A percentile compares a stretch with the other conserved stretches of the same genome.
Evolutionary conservation across 1,140 invertebrate genomes (phyloP).

Genomic region (Chrysomallon squamiferum): DNA sequence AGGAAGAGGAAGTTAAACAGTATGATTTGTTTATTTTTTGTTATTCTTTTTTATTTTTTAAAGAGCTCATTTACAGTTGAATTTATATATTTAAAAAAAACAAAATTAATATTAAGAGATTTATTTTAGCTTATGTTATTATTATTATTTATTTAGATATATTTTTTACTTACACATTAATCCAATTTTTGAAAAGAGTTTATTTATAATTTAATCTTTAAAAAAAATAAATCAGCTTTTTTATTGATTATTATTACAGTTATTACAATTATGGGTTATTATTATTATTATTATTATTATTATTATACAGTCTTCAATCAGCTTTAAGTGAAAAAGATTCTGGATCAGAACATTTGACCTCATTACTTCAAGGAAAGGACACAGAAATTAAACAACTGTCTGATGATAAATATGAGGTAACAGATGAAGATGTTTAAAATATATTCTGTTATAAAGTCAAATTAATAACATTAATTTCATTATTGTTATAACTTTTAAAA

Average conservation of each 20-base stretch:
- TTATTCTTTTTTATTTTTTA: conserved; percentile 68
- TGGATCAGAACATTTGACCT: conserved; percentile 8
- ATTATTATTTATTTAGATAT: too few relatives aligned
- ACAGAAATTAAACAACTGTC: conserved; percentile 24
- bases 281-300: not conserved
- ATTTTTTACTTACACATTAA: too few relatives aligned
- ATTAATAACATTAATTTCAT: too few relatives aligned
- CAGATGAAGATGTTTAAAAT: too few relatives aligned
- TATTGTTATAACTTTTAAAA: too few relatives aligned
- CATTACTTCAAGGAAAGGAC: conserved; percentile 52
- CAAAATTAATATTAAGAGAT: conserved; percentile 34
- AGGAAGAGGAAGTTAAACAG: conserved; percentile 29
- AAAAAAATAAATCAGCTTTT: too few relatives aligned
- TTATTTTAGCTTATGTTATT: too few relatives aligned
- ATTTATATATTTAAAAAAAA: conserved; percentile 68
- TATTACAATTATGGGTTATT: too few relatives aligned
- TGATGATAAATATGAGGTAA: conserved; percentile 28
- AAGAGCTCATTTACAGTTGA: conserved; percentile 72
- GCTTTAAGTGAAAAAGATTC: conserved; percentile 16
- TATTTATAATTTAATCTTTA: too few relatives aligned
- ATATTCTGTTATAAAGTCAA: too few relatives aligned
- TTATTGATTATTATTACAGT: too few relatives aligned
- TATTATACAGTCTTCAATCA: conserved; percentile 22
- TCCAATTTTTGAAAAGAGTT: too few relatives aligned
- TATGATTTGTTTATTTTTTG: conserved; percentile 69